These are phyloP conservation scores for Hylia prasina DNA, from an alignment of 2,113 vertebrate species.

Conservation along the genomic window DNA sequence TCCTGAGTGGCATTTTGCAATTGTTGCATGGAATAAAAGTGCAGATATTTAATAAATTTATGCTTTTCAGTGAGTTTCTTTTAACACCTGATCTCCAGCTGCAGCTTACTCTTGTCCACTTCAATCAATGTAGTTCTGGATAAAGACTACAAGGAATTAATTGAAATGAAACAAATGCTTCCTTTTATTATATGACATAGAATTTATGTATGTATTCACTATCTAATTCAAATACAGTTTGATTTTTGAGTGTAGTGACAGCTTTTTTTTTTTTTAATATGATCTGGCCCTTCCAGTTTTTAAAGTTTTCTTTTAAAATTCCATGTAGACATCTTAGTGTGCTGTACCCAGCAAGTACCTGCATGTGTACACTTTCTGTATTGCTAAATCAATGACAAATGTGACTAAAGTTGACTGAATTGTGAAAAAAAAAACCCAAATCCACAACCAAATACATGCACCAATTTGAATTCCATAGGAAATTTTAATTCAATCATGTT, in stretches of 20 bases:
- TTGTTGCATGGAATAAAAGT: background rate
- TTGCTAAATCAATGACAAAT: background rate
- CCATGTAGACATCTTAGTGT: background rate
- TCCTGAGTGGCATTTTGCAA: slow-evolving; percentile 1
- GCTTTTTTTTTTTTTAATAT: background rate
- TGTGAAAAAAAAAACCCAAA: background rate
- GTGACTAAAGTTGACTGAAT: background rate
- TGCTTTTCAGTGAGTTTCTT: background rate
- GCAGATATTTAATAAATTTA: background rate
- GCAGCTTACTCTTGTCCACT: background rate
- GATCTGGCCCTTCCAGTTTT: background rate
- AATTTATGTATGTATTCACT: background rate
- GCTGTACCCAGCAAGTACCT: background rate
- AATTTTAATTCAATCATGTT: background rate
- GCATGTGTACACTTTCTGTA: background rate
- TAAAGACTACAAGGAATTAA: background rate
- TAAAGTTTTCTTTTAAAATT: background rate
- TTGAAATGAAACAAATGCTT: background rate
- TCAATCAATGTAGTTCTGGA: background rate
- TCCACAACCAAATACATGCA: background rate
- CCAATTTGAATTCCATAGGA: background rate
- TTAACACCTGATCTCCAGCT: background rate
- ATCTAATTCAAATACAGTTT: background rate
- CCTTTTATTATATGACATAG: background rate
- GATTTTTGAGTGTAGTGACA: background rate